Evolutionary conservation across 30 jellyfish, hydroid and myxozoan species (phyloP).

Genomic region (Chrysaora quinquecirrha): DNA sequence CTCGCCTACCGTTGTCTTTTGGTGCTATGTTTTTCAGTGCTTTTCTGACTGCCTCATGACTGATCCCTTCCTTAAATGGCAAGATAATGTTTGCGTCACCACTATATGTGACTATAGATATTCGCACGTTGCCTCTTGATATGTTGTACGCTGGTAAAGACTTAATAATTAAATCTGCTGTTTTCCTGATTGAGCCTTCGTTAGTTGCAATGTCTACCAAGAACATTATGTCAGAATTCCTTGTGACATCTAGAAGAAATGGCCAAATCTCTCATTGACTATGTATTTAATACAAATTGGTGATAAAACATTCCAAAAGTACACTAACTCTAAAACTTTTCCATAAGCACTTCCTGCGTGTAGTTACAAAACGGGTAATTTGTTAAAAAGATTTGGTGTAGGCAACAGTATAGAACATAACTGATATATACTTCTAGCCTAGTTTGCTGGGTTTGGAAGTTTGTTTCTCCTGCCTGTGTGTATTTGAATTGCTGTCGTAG

Average conservation of each 20-base stretch:
- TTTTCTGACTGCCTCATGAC: constrained; percentile 36
- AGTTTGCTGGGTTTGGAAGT: too few species aligned
- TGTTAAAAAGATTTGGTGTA: too few species aligned
- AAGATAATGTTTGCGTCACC: constrained; percentile 39
- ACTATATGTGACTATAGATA: constrained; percentile 52
- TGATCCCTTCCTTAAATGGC: constrained; percentile 33
- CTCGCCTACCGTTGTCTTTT: constrained; percentile 48
- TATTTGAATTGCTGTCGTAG: too few species aligned
- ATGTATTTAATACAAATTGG: too few species aligned
- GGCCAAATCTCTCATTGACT: too few species aligned
- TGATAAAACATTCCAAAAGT: too few species aligned
- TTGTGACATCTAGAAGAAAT: not conserved
- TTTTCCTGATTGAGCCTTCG: constrained; percentile 29
- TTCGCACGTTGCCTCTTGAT: constrained; percentile 38
- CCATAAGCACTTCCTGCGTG: too few species aligned
- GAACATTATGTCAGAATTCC: constrained; percentile 49
- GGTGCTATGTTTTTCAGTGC: constrained; percentile 41
- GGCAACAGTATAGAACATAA: too few species aligned
- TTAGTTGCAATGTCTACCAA: constrained; percentile 33
- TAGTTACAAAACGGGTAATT: too few species aligned
- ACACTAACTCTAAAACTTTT: too few species aligned
- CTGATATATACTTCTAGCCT: too few species aligned
- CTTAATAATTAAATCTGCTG: constrained; percentile 28
- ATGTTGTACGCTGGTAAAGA: constrained; percentile 50
- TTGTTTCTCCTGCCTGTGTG: too few species aligned